phyloP scores from a whole-genome alignment of 1,140 invertebrate genomes.

The Tribolium madens region DNA sequence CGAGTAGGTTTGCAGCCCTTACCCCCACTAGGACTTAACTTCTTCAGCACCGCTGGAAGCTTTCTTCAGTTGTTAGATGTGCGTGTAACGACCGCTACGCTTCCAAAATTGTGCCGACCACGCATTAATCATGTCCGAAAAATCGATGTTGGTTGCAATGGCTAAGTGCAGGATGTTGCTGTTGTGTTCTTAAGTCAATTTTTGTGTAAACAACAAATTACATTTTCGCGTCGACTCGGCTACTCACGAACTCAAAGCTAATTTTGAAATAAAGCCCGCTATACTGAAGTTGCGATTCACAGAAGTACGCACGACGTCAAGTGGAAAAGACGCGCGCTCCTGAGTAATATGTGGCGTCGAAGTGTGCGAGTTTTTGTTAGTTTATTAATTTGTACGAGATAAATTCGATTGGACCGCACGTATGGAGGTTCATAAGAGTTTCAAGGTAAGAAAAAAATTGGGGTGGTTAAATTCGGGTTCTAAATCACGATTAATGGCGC shows the following conservation, averaged over 20 bases:
- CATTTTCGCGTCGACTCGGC: slow-evolving; percentile 41
- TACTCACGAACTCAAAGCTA: slow-evolving; percentile 36
- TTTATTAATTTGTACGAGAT: slow-evolving; percentile 19
- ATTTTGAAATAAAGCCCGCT: slow-evolving; percentile 47
- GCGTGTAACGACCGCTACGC: slow-evolving; percentile 11
- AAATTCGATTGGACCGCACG: slow-evolving; percentile 2
- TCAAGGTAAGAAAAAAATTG: slow-evolving; percentile 8
- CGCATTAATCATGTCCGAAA: slow-evolving; percentile 7
- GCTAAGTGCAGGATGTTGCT: slow-evolving; percentile 1
- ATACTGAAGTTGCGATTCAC: slow-evolving; percentile 43
- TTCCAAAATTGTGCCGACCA: neutral
- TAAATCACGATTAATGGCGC: slow-evolving; percentile 8
- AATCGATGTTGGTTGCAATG: neutral
- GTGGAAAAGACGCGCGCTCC: slow-evolving; percentile 5
- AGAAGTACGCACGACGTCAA: slow-evolving; percentile 35
- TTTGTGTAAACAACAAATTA: slow-evolving; percentile 38
- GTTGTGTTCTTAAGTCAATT: slow-evolving; percentile 6
- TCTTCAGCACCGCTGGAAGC: slow-evolving; percentile 7
- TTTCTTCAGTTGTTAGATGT: slow-evolving; percentile 26
- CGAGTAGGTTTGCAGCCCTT: neutral
- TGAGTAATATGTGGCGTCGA: slow-evolving; percentile 42
- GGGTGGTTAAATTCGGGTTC: neutral
- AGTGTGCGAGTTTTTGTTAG: slow-evolving; percentile 42
- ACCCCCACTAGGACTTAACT: slow-evolving; percentile 3
- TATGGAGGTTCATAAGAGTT: slow-evolving; percentile 33